A percentile compares a stretch with the other conserved stretches of the same genome.
These are phyloP conservation scores for Tyto alba DNA, from an alignment of 2,113 vertebrate genomes.

Conservation along the genomic window DNA sequence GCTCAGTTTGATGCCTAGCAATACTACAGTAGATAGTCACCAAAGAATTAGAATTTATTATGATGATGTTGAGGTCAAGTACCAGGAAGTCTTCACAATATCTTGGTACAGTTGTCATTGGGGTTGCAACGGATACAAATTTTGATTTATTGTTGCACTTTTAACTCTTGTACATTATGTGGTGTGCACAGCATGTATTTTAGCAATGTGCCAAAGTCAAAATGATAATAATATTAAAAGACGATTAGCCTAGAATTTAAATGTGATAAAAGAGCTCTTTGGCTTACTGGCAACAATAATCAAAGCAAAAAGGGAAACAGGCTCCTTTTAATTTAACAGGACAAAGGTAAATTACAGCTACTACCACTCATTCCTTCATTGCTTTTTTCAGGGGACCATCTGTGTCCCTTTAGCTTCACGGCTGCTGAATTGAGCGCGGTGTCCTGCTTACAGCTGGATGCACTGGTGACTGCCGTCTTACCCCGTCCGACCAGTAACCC, in stretches of 20 bases:
- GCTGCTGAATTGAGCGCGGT: background rate
- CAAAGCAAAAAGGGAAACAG: background rate
- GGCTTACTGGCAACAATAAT: background rate
- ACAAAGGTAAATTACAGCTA: background rate
- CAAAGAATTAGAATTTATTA: slow-evolving; percentile 37
- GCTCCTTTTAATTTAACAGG: background rate
- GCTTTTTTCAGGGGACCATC: background rate
- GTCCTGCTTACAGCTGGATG: background rate
- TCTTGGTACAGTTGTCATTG: background rate
- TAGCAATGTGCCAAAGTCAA: slow-evolving; percentile 34
- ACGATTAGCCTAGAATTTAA: slow-evolving; percentile 10
- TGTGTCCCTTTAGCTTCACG: background rate
- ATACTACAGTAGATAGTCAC: background rate
- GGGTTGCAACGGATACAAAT: slow-evolving; percentile 25
- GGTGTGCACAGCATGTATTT: slow-evolving; percentile 20
- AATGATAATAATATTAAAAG: background rate
- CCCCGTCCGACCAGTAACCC: background rate
- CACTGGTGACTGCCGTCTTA: background rate
- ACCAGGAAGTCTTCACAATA: background rate
- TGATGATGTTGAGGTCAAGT: slow-evolving; percentile 23
- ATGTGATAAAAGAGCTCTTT: slow-evolving; percentile 29
- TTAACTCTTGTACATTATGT: slow-evolving; percentile 15
- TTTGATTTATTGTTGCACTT: slow-evolving; percentile 22
- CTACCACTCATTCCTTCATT: background rate
- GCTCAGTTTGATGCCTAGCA: background rate